Base-by-base conservation (phyloP, 2,888 invertebrate genomes). In the Eristalis tenax region DNA sequence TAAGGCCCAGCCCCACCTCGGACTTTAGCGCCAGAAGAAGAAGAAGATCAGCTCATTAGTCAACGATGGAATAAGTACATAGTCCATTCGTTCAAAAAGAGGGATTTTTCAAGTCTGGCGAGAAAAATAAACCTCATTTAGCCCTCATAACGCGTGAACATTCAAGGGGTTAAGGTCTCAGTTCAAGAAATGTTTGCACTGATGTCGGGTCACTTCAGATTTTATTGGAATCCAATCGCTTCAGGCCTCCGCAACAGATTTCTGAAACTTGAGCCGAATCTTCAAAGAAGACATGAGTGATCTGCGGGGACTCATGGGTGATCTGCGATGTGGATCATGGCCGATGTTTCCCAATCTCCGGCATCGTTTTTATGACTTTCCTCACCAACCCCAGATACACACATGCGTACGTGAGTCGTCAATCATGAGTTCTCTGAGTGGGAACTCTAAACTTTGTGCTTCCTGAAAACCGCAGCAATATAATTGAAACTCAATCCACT, bases 401-500 rank as follows among this genome's bases (percentile, higher is more conserved):
- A 5, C 50, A 18, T 8, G 18, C 8, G 2, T 18, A 18, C 50
- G 18, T n/a, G n/a, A n/a, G n/a, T 18, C 50, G 50, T 50, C 18
- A 50, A 50, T 50, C 50, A 50, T 50, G 8, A 18, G 18, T 8
- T 50, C 50, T 18, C 50, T 18, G 18, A 50, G 50, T 18, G 6
- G 8, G 5, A n/a, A 50, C 18, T 8, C n/a, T 8, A 50, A 18
- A 8, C 50, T 32, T 1, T 18, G 8, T 18, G 50, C 50, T 50
- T 50, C 50, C 35, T 32, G n/a, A 56, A 80, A 73, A 80, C 71
- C 73, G 32, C 79, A 79, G 43, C 61, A 61, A 63, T 43, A 63
- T 43, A 32, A 66, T 66, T 35, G 80, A 74, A 74, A 80, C 15
- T 56, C 22, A 28, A 80, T 68, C 23, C 66, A 11, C 43, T 32